Evolutionary conservation across 2,888 invertebrate species (phyloP).

Genomic region (Drosophila limbata): DNA sequence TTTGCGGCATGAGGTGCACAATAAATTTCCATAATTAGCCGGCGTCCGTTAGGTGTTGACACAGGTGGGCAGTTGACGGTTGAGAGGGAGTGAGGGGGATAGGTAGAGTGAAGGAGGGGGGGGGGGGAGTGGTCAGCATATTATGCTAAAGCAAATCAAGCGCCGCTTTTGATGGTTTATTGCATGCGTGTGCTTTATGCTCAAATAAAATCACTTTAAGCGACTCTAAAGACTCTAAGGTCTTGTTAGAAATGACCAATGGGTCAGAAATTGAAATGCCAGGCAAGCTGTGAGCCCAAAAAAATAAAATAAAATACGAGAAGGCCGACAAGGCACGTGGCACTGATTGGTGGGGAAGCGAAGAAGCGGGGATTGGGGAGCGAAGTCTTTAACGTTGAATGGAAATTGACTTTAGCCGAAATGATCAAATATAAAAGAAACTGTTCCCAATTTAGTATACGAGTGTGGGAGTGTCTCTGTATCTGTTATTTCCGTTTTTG

Average conservation of each 20-base stretch:
- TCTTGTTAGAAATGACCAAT: constrained; percentile 45
- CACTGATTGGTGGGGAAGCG: constrained; percentile 22
- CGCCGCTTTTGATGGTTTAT: constrained; percentile 65
- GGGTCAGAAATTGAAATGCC: constrained; percentile 56
- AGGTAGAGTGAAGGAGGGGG: not conserved
- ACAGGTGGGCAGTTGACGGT: constrained; percentile 16
- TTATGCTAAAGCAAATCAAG: constrained; percentile 69
- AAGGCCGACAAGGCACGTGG: constrained; percentile 53
- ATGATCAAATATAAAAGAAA: constrained; percentile 40
- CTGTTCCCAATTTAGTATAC: constrained; percentile 22
- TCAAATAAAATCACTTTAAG: constrained; percentile 57
- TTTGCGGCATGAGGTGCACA: constrained; percentile 58
- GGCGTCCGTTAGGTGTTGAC: constrained; percentile 63
- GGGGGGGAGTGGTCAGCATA: constrained; percentile 22
- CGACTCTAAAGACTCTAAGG: constrained; percentile 20
- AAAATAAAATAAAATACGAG: constrained; percentile 12
- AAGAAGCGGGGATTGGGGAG: too few relatives aligned
- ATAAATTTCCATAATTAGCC: constrained; percentile 79
- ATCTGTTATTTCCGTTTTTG: constrained; percentile 41
- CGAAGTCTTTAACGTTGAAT: constrained; percentile 36
- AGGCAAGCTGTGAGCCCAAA: constrained; percentile 33
- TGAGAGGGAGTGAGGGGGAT: not conserved
- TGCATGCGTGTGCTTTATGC: constrained; percentile 63
- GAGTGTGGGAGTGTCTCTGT: constrained; percentile 1
- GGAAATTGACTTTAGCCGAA: constrained; percentile 40